phyloP scores from a whole-genome alignment of 1,140 invertebrate species.

The Achroia grisella region DNA sequence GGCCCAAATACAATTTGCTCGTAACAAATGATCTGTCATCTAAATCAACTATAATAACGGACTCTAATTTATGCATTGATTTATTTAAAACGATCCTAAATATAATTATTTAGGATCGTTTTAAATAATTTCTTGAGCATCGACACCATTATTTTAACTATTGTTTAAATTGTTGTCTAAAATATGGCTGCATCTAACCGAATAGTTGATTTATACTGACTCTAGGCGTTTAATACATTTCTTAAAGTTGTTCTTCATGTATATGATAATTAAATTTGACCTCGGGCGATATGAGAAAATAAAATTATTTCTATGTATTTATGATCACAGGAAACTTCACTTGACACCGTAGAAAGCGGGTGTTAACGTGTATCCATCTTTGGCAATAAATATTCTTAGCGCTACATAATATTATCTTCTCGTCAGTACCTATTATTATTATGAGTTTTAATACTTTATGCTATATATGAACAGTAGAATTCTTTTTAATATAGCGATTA shows the following conservation, averaged over 20 bases:
- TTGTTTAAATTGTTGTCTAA: conserved; percentile 55
- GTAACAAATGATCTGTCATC: conserved; percentile 54
- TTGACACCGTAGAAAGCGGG: conserved; percentile 40
- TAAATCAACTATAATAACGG: conserved; percentile 59
- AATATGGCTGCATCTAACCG: conserved; percentile 27
- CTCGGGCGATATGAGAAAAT: conserved; percentile 36
- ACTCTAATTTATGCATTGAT: conserved; percentile 63
- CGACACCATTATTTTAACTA: conserved; percentile 56
- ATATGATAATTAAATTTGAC: conserved; percentile 62
- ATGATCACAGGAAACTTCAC: conserved; percentile 37
- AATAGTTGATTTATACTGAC: conserved; percentile 40
- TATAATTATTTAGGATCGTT: no score
- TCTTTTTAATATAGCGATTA: no score
- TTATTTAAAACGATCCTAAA: conserved; percentile 62
- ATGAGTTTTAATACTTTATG: no score
- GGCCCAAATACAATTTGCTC: conserved; percentile 39
- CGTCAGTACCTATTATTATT: conserved; percentile 10
- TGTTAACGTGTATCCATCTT: conserved; percentile 30
- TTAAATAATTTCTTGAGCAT: conserved; percentile 59
- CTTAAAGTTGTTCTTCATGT: conserved; percentile 30
- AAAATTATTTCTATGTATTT: conserved; percentile 30
- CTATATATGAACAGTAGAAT: no score
- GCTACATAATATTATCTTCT: conserved; percentile 28
- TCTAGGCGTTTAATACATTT: conserved; percentile 37
- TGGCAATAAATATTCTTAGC: conserved; percentile 52